A percentile compares a stretch with the other conserved stretches of the same genome.
These are phyloP conservation scores for Eudyptes chrysolophus DNA, from an alignment of 2,113 vertebrate genomes.

Conservation along the genomic window DNA sequence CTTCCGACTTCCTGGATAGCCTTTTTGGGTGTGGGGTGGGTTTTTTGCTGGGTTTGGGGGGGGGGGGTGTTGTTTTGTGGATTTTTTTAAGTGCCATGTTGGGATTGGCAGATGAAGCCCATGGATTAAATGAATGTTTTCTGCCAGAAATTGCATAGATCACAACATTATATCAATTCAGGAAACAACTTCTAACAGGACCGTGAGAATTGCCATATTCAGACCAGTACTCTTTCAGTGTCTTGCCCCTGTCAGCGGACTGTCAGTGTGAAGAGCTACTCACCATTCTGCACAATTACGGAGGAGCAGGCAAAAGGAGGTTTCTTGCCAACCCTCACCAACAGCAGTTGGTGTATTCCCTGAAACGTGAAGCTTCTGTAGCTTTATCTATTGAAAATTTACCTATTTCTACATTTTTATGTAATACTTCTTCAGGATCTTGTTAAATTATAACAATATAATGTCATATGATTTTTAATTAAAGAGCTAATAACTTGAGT, in stretches of 20 bases:
- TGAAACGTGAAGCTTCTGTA: neutral
- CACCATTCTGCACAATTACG: too few species aligned
- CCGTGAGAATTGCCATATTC: neutral
- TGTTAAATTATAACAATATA: neutral
- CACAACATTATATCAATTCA: neutral
- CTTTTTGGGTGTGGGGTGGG: neutral
- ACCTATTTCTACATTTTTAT: neutral
- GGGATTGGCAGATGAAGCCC: neutral
- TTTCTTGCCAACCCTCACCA: neutral
- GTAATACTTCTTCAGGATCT: neutral
- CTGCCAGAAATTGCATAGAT: neutral
- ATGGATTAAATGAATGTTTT: neutral
- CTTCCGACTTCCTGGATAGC: neutral
- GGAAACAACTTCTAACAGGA: neutral
- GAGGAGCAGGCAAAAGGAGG: neutral
- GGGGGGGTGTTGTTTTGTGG: neutral
- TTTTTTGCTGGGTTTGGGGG: neutral
- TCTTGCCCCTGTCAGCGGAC: neutral
- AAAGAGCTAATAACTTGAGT: neutral
- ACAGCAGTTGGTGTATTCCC: neutral
- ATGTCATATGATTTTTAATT: neutral
- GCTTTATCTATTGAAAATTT: neutral
- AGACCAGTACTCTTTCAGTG: neutral
- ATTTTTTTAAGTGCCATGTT: neutral
- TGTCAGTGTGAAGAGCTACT: neutral